These are phyloP conservation scores for Lepidocyrtinus sp. DNA, from an alignment of 2,888 invertebrate species.

Conservation along the genomic window DNA sequence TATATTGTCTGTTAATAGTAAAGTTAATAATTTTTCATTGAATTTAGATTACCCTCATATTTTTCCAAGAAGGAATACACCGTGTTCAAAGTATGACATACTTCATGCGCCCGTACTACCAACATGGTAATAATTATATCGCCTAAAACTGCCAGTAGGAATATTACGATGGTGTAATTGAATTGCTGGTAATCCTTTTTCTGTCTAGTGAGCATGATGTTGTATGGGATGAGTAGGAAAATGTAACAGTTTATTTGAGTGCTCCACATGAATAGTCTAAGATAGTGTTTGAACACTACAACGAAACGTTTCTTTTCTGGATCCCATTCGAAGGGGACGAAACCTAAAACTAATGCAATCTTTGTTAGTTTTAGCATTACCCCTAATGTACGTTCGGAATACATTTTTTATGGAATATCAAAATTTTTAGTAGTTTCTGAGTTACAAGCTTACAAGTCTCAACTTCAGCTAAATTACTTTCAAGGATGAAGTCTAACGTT, in stretches of 20 bases:
- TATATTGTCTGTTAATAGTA: too few relatives aligned
- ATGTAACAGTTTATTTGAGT: neutral
- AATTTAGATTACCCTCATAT: constrained; percentile 6
- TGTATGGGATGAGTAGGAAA: constrained; percentile 9
- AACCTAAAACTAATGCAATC: neutral
- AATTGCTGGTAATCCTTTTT: constrained; percentile 20
- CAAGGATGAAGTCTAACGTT: too few relatives aligned
- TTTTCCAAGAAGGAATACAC: neutral
- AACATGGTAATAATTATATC: neutral
- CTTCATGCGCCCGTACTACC: neutral
- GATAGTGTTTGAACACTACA: neutral
- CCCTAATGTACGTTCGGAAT: neutral
- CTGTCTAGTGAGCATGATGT: neutral
- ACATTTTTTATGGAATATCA: neutral
- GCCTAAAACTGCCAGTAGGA: neutral
- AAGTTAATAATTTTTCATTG: too few relatives aligned
- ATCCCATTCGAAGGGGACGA: neutral
- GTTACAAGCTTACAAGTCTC: too few relatives aligned
- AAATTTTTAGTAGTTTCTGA: too few relatives aligned
- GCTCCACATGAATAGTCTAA: neutral
- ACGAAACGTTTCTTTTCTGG: neutral
- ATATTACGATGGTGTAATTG: constrained; percentile 13
- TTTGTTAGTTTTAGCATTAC: neutral
- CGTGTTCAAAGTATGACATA: neutral
- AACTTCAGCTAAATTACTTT: too few relatives aligned